Percentiles rank a stretch among this genome's conserved stretches.
These are phyloP conservation scores for Itoplectis maculator DNA, from an alignment of 2,888 invertebrate genomes.

Conservation along the genomic window DNA sequence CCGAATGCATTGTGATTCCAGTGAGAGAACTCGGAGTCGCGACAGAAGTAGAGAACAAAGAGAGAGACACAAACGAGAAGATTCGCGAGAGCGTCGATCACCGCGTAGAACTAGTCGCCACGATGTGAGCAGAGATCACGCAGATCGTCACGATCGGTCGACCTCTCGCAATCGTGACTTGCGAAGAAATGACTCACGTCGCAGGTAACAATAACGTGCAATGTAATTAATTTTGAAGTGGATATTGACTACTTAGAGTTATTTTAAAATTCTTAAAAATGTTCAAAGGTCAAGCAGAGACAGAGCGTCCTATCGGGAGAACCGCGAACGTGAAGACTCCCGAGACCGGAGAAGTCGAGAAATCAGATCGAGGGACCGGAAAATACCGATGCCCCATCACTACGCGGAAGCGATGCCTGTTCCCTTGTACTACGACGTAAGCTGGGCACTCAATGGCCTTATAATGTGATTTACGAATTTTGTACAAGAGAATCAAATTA, in stretches of 20 bases:
- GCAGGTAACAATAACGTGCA: slow-evolving; percentile 48
- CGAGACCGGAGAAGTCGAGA: slow-evolving; percentile 66
- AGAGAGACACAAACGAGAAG: slow-evolving; percentile 10
- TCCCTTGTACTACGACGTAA: slow-evolving; percentile 75
- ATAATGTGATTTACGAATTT: not conserved
- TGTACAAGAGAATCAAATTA: slow-evolving; percentile 7
- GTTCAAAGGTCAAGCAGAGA: slow-evolving; percentile 55
- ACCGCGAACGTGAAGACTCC: slow-evolving; percentile 67
- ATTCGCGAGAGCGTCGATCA: slow-evolving; percentile 30
- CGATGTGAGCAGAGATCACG: slow-evolving; percentile 38
- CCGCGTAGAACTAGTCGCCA: slow-evolving; percentile 40
- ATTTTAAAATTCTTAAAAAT: not conserved
- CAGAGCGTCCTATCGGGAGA: slow-evolving; percentile 58
- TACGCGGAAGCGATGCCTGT: slow-evolving; percentile 73
- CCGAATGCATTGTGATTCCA: slow-evolving; percentile 1
- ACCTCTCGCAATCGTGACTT: slow-evolving; percentile 56
- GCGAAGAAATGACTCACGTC: slow-evolving; percentile 43
- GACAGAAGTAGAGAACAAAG: slow-evolving; percentile 41
- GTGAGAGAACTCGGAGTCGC: slow-evolving; percentile 22
- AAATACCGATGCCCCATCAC: slow-evolving; percentile 57
- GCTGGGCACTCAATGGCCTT: slow-evolving; percentile 35
- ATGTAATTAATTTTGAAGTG: not conserved
- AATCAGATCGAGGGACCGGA: slow-evolving; percentile 65
- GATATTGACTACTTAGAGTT: not conserved
- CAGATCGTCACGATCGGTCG: slow-evolving; percentile 55